phyloP scores from a whole-genome alignment of 2,113 vertebrate genomes.

The Scophthalmus maximus region DNA sequence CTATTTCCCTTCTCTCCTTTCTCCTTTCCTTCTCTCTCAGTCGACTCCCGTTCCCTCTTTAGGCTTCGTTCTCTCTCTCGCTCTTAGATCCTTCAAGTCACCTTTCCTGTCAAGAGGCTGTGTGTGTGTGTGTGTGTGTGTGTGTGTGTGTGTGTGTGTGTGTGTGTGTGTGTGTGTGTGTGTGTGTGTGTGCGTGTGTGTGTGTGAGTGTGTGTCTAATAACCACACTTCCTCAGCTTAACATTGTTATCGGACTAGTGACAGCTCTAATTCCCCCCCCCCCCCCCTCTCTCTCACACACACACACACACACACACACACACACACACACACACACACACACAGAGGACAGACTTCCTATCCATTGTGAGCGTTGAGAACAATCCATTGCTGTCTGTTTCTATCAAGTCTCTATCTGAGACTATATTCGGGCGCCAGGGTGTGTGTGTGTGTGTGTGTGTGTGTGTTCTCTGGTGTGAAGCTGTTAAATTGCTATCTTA shows the following conservation, averaged over 20 bases:
- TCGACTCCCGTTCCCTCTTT: neutral
- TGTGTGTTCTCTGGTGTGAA: conserved; percentile 25
- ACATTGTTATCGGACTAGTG: conserved; percentile 54
- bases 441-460: conserved; percentile 24
- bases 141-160: conserved; percentile 40
- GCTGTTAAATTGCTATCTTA: conserved; percentile 57
- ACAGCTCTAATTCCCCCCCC: conserved; percentile 58
- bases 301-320: conserved; percentile 18
- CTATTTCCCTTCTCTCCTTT: neutral
- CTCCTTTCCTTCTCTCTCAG: neutral
- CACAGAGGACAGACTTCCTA: neutral
- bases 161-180: conserved; percentile 5
- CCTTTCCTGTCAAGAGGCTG: conserved; percentile 49
- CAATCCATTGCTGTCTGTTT: conserved; percentile 70
- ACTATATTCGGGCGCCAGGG: neutral
- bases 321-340: conserved; percentile 30
- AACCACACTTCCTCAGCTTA: conserved; percentile 39
- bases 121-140: conserved; percentile 2
- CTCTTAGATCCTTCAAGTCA: conserved; percentile 49
- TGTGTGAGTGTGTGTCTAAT: conserved; percentile 34
- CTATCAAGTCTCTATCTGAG: conserved; percentile 56
- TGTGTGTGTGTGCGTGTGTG: conserved; percentile 27
- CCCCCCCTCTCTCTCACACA: conserved; percentile 7
- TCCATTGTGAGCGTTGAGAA: conserved; percentile 44
- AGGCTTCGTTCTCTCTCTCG: neutral